phyloP scores from a whole-genome alignment of 2,888 invertebrate species.

The Colostygia pectinataria region DNA sequence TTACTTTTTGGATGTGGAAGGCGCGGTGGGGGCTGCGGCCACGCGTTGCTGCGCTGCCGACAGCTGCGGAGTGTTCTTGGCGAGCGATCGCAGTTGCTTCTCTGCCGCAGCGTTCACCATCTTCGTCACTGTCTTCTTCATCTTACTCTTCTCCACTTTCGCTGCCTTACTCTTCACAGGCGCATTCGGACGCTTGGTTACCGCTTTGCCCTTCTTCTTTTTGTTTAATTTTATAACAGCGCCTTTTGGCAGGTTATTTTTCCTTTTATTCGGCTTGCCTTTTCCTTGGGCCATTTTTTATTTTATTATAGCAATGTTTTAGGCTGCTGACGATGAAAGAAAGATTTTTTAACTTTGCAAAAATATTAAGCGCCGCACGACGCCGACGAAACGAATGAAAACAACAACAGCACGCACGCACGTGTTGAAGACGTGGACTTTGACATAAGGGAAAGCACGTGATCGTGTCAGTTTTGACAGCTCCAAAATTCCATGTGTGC shows the following conservation, averaged over 20 bases:
- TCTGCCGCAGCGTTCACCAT: slow-evolving; percentile 88
- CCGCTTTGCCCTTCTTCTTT: slow-evolving; percentile 77
- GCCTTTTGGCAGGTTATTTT: slow-evolving; percentile 84
- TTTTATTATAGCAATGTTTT: no score
- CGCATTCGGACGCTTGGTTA: slow-evolving; percentile 84
- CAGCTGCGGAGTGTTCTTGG: slow-evolving; percentile 76
- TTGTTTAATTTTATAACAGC: slow-evolving; percentile 68
- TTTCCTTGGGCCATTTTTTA: slow-evolving; percentile 86
- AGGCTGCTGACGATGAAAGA: no score
- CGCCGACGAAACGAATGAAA: not conserved
- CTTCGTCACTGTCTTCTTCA: slow-evolving; percentile 86
- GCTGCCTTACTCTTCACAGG: slow-evolving; percentile 85
- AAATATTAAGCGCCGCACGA: no score
- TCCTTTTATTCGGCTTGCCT: slow-evolving; percentile 77
- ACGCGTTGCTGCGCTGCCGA: slow-evolving; percentile 75
- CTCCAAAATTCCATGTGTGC: no score
- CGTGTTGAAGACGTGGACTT: slow-evolving; percentile 3
- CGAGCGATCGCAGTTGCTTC: slow-evolving; percentile 84
- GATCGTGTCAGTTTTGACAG: slow-evolving; percentile 1
- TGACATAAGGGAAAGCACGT: not conserved
- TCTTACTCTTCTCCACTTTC: slow-evolving; percentile 83
- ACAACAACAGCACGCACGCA: no score
- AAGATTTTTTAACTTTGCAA: no score
- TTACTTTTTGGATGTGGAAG: slow-evolving; percentile 54
- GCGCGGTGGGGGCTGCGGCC: slow-evolving; percentile 71